Conservation (phyloP, 2,113 vertebrate genomes). For the Xenus cinereus region DNA sequence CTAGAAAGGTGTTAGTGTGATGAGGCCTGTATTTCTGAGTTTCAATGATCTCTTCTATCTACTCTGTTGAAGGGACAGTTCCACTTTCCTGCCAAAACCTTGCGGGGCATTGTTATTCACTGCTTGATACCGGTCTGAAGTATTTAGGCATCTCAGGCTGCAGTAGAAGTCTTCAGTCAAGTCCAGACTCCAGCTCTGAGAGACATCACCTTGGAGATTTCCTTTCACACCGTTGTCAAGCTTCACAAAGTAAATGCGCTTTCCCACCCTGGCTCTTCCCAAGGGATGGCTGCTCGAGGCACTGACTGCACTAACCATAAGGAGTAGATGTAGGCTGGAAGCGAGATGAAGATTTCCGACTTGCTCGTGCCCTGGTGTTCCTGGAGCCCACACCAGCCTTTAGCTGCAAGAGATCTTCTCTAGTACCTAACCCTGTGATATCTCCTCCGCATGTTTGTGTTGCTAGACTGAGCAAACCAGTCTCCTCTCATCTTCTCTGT, state of each 20-base stretch:
- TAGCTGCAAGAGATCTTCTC: background rate
- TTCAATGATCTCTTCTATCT: conserved; percentile 58
- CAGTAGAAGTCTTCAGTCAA: conserved; percentile 50
- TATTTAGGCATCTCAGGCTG: conserved; percentile 68
- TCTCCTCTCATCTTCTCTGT: background rate
- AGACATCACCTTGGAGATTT: conserved; percentile 61
- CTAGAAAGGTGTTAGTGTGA: background rate
- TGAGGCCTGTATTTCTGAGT: conserved; percentile 23
- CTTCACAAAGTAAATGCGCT: conserved; percentile 54
- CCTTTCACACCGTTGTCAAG: conserved; percentile 60
- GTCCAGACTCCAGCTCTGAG: conserved; percentile 56
- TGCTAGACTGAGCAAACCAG: background rate
- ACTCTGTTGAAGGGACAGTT: conserved; percentile 60
- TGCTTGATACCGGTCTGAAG: conserved; percentile 66
- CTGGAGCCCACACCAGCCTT: background rate
- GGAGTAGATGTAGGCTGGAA: conserved; percentile 11
- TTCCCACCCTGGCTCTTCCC: background rate
- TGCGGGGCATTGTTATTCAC: conserved; percentile 60
- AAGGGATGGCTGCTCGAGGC: background rate
- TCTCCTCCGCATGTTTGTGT: background rate
- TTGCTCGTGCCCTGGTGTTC: background rate
- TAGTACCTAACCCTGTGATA: background rate
- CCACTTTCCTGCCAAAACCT: conserved; percentile 59
- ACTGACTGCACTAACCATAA: conserved; percentile 43
- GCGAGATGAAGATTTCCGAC: background rate